Conservation (phyloP, 2,888 invertebrate species). For the Ochropacha duplaris region DNA sequence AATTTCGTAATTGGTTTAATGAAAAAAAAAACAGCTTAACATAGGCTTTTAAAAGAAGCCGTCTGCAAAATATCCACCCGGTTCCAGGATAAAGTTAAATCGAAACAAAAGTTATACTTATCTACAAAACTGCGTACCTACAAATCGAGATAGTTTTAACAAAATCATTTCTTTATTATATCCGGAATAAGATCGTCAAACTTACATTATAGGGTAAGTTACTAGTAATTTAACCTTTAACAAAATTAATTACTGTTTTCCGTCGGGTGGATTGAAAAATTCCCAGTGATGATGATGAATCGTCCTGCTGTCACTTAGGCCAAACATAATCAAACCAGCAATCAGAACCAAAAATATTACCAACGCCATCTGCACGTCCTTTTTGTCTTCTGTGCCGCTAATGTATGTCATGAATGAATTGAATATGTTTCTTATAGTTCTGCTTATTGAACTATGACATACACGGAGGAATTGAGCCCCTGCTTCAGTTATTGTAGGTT, state of each 20-base stretch:
- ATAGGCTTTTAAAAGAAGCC: no score
- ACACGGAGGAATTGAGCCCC: conserved; percentile 88
- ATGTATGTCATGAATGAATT: conserved; percentile 84
- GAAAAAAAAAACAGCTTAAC: no score
- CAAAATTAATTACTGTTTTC: conserved; percentile 56
- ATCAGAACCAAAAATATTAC: conserved; percentile 91
- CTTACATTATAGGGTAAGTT: no score
- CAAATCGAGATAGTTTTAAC: no score
- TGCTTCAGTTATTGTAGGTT: conserved; percentile 87
- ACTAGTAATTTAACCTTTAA: no score
- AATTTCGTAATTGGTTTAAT: no score
- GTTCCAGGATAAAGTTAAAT: not conserved
- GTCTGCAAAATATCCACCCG: no score
- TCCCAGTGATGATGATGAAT: conserved; percentile 94
- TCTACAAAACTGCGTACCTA: no score
- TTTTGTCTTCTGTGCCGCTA: conserved; percentile 85
- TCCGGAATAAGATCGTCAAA: no score
- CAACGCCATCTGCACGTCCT: conserved; percentile 89
- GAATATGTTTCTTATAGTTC: conserved; percentile 87
- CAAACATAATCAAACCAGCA: conserved; percentile 89
- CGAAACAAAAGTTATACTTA: not conserved
- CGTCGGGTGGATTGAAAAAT: conserved; percentile 92
- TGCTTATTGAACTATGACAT: conserved; percentile 85
- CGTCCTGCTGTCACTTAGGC: conserved; percentile 87
- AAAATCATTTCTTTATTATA: not conserved